phyloP scores from a whole-genome alignment of 2,113 vertebrate genomes.

The Pogona vitticeps region DNA sequence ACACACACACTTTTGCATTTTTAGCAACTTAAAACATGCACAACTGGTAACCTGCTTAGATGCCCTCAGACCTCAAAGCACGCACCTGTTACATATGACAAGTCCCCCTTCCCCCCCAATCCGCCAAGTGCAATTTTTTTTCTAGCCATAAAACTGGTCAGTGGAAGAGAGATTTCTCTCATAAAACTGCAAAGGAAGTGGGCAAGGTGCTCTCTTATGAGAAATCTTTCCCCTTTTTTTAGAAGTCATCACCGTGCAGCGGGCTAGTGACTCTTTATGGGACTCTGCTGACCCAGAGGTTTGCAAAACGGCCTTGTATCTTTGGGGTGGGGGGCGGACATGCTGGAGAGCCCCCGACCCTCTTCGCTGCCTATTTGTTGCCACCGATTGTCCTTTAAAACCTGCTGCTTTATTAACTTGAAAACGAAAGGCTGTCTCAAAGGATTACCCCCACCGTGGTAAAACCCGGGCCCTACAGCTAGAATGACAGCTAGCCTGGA shows the following conservation, averaged over 20 bases:
- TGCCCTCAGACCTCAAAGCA: neutral
- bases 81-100: neutral
- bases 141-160: neutral
- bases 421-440: neutral
- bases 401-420: neutral
- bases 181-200: neutral
- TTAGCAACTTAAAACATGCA: no score
- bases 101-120: no score
- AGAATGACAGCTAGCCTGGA: neutral
- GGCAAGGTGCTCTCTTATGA: neutral
- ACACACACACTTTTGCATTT: neutral
- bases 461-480: neutral
- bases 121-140: neutral
- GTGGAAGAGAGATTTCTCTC: neutral
- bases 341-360: no score
- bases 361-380: neutral
- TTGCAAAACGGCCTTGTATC: neutral
- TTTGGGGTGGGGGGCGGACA: no score
- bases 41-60: neutral
- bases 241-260: neutral
- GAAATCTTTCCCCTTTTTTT: neutral
- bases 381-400: neutral
- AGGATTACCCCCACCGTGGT: neutral
- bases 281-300: neutral
- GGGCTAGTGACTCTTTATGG: neutral